Evolutionary conservation across 2,797 vertebrate species (phyloP).

Genomic region (Aplochiton taeniatus): DNA sequence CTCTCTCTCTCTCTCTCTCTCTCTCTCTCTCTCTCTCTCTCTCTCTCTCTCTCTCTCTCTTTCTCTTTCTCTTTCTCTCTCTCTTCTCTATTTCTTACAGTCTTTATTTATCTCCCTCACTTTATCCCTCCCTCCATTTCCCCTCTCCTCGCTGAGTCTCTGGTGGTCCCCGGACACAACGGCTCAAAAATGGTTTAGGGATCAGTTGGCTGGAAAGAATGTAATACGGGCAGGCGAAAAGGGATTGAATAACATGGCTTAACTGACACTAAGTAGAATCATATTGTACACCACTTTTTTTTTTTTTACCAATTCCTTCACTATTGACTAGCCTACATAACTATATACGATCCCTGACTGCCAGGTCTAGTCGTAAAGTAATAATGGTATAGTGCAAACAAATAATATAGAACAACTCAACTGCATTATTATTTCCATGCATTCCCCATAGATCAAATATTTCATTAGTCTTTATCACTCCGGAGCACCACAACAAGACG

Average conservation of each 20-base stretch:
- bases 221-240: constrained; percentile 53
- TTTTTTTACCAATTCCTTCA: neutral
- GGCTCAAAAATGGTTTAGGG: constrained; percentile 63
- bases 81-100: neutral
- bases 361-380: no score
- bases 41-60: constrained; percentile 34
- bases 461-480: no score
- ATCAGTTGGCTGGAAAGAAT: constrained; percentile 72
- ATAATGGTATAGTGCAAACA: no score
- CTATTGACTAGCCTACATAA: no score
- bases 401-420: no score
- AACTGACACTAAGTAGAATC: constrained; percentile 60
- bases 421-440: no score
- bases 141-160: constrained; percentile 50
- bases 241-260: constrained; percentile 52
- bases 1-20: neutral
- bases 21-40: neutral
- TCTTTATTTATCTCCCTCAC: neutral
- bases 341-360: no score
- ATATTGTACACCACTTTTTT: constrained; percentile 28
- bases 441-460: no score
- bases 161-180: constrained; percentile 45
- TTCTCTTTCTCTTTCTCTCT: constrained; percentile 25
- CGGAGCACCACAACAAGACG: no score
- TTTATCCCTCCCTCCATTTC: constrained; percentile 30